A percentile compares a stretch with the other conserved stretches of the same genome.
Evolutionary conservation across 2,888 invertebrate genomes (phyloP).

Genomic region (Euspilapteryx auroguttella): DNA sequence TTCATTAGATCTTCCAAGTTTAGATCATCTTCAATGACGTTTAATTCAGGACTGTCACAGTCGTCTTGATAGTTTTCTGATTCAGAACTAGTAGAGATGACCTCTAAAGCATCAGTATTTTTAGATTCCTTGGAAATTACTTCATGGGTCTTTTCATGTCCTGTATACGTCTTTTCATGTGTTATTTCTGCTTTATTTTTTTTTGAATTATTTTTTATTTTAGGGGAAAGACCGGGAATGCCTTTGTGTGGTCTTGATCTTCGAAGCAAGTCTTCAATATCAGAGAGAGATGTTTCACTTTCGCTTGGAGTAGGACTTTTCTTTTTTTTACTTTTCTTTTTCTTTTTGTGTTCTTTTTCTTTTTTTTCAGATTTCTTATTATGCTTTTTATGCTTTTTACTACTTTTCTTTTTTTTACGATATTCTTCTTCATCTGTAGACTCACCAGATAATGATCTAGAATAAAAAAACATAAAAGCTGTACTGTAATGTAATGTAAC

Average conservation of each 20-base stretch:
- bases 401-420: slow-evolving; percentile 50
- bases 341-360: slow-evolving; percentile 55
- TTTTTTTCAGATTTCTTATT: slow-evolving; percentile 62
- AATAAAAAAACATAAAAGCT: slow-evolving; percentile 5
- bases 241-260: slow-evolving; percentile 29
- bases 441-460: slow-evolving; percentile 16
- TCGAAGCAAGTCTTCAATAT: slow-evolving; percentile 34
- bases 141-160: slow-evolving; percentile 9
- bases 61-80: slow-evolving; percentile 65
- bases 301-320: slow-evolving; percentile 38
- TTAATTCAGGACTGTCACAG: slow-evolving; percentile 72
- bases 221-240: slow-evolving; percentile 10
- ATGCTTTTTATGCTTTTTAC: slow-evolving; percentile 69
- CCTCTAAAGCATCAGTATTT: slow-evolving; percentile 49
- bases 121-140: slow-evolving; percentile 14
- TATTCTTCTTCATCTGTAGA: slow-evolving; percentile 20
- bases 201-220: slow-evolving; percentile 23
- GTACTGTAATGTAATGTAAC: slow-evolving; percentile 10
- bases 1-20: slow-evolving; percentile 88
- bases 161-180: background rate
- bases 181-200: background rate
- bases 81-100: slow-evolving; percentile 70
- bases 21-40: slow-evolving; percentile 80
- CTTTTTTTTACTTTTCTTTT: slow-evolving; percentile 57
- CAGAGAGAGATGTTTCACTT: slow-evolving; percentile 42